Evolutionary conservation across 1,140 invertebrate genomes (phyloP), one percentile per base, ranked within the genome.

Genomic region (Brachionus plicatilis): DNA sequence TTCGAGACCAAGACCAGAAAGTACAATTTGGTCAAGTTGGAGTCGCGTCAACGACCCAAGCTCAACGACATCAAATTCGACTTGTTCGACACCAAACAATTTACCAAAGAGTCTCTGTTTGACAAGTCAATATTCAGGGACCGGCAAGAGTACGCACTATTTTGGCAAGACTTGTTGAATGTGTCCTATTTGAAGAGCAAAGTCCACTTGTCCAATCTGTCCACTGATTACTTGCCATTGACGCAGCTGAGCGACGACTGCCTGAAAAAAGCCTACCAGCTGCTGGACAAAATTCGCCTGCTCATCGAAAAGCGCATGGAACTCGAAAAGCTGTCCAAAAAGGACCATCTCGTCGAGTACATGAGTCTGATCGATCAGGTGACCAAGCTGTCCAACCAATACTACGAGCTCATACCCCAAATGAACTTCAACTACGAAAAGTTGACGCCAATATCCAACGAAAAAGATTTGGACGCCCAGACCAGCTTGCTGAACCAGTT

Each of bases 401-500:
- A 90, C 85, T 91, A 90, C 84, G 88, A 89, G 60, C 76, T 90
- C 5, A 87, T 92, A 75, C 91, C 90, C 4, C 85, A 88, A 20
- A 86, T 87, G 70, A 90, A 90, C 9, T 91, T 87, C 85, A 87
- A 88, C 7, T 88, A 87, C 86, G 90, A 90, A 65, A 88, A 87
- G 84, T 85, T 91, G 0, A 85, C 78, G 8, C 89, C 90, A 20
- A 87, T 91, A 12, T 86, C 87, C 50, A 86, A 85, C 60, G 84
- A 86, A 27, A 76, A 87, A 14, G 85, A 86, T 27, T 84, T 91
- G 8, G 87, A 88, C 33, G 70, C 87, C 4, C 87, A 89, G 47
- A 84, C 87, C 66, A 78, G 86, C n/a, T 75, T 87, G 4, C 45
- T 91, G 14, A 85, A 88, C 17, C 86, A 90, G 76, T 85, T 91